Conservation (phyloP, 2,797 vertebrate genomes). For the Lates japonicus region DNA sequence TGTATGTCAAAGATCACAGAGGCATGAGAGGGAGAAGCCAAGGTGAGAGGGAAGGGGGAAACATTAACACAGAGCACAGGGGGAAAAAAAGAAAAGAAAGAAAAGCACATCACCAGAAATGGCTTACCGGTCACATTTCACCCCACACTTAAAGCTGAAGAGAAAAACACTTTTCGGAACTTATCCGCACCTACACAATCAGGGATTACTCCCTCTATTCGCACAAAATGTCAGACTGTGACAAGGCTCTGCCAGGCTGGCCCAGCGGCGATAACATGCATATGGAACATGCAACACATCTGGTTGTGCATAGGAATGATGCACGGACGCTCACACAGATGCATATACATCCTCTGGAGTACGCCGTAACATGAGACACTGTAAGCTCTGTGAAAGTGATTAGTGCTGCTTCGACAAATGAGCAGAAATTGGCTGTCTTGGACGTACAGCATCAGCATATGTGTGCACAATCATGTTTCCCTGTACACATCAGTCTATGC, state of each 20-base stretch:
- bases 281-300: constrained; percentile 33
- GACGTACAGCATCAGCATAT: neutral
- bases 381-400: constrained; percentile 46
- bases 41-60: constrained; percentile 29
- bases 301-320: constrained; percentile 22
- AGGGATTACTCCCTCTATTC: constrained; percentile 68
- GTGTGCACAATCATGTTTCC: constrained; percentile 13
- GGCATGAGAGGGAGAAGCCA: constrained; percentile 35
- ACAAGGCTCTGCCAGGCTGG: constrained; percentile 55
- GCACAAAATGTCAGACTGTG: constrained; percentile 49
- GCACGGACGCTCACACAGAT: constrained; percentile 17
- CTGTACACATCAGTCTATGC: constrained; percentile 7
- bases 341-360: constrained; percentile 26
- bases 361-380: constrained; percentile 19
- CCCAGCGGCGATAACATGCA: constrained; percentile 61
- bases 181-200: constrained; percentile 73
- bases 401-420: constrained; percentile 51
- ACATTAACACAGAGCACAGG: constrained; percentile 34
- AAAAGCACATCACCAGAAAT: constrained; percentile 50
- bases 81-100: constrained; percentile 26
- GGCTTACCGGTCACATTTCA: constrained; percentile 72
- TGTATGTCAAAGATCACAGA: constrained; percentile 61
- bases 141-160: constrained; percentile 54
- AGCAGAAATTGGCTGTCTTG: constrained; percentile 17
- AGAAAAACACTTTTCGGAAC: constrained; percentile 67